These are phyloP conservation scores for Crotalus helleri DNA, from an alignment of 2,113 vertebrate genomes.

Conservation along the genomic window DNA sequence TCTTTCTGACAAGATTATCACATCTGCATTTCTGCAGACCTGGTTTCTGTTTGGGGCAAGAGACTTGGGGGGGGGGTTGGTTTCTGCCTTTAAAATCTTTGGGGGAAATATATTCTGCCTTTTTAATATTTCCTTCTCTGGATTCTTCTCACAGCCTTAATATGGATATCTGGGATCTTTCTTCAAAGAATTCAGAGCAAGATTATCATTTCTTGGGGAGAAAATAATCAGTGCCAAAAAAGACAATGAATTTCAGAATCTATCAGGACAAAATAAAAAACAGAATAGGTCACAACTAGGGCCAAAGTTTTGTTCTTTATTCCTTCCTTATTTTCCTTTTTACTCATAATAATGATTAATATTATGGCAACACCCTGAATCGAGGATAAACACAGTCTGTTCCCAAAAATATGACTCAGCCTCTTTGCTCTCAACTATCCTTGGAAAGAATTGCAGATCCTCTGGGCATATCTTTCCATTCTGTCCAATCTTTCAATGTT, in stretches of 20 bases:
- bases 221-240: neutral
- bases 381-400: conserved; percentile 62
- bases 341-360: conserved; percentile 65
- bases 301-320: conserved; percentile 61
- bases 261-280: conserved; percentile 51
- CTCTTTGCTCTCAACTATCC: conserved; percentile 60
- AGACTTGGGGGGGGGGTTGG: too few relatives aligned
- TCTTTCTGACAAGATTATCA: too few relatives aligned
- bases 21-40: too few relatives aligned
- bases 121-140: too few relatives aligned
- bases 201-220: conserved; percentile 9
- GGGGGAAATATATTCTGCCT: too few relatives aligned
- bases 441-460: conserved; percentile 60
- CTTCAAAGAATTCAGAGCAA: conserved; percentile 14
- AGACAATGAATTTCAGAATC: conserved; percentile 22
- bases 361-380: conserved; percentile 64
- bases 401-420: conserved; percentile 69
- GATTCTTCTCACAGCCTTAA: neutral
- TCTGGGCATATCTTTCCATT: conserved; percentile 46
- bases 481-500: conserved; percentile 1
- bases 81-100: too few relatives aligned
- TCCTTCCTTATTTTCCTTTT: conserved; percentile 62
- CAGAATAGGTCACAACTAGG: conserved; percentile 53
- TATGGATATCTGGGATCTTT: neutral
- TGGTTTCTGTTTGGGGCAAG: too few relatives aligned